These are phyloP conservation scores for Spodoptera litura DNA, from an alignment of 1,140 invertebrate species.

Conservation along the genomic window DNA sequence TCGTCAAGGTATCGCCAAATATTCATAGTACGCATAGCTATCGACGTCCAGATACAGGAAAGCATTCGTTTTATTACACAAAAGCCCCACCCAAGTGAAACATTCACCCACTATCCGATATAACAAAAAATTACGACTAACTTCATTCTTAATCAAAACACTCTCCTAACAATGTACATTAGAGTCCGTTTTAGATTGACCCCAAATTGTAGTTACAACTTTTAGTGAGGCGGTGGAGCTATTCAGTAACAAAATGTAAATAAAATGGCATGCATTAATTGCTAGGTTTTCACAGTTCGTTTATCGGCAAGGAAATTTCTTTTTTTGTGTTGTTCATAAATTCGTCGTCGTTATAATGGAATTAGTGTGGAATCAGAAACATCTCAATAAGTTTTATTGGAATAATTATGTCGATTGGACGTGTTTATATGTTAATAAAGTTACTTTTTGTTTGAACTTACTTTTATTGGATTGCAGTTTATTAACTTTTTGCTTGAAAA, in stretches of 20 bases:
- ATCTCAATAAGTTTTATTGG: constrained; percentile 8
- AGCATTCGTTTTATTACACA: constrained; percentile 73
- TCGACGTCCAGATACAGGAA: constrained; percentile 69
- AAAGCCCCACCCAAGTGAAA: constrained; percentile 68
- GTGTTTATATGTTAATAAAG: not conserved
- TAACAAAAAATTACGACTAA: constrained; percentile 55
- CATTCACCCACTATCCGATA: constrained; percentile 56
- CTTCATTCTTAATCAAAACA: constrained; percentile 45
- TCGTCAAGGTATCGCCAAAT: constrained; percentile 45
- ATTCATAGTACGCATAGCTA: constrained; percentile 60
- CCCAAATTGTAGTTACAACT: constrained; percentile 29
- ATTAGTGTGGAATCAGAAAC: constrained; percentile 24
- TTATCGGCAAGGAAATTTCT: constrained; percentile 56
- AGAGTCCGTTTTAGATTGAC: constrained; percentile 48
- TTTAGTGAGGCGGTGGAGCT: constrained; percentile 46
- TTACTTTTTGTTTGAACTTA: not conserved
- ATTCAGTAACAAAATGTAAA: constrained; percentile 67
- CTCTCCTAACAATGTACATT: constrained; percentile 46
- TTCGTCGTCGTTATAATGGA: constrained; percentile 30
- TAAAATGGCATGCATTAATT: constrained; percentile 74
- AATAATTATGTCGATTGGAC: not conserved
- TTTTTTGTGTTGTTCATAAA: constrained; percentile 47
- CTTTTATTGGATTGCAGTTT: too few relatives aligned
- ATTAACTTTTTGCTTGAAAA: too few relatives aligned
- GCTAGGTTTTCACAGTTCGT: constrained; percentile 71